Percentiles rank a stretch among this genome's conserved stretches.
These are phyloP conservation scores for Drosophila oshimai DNA, from an alignment of 1,140 invertebrate species.

Conservation along the genomic window DNA sequence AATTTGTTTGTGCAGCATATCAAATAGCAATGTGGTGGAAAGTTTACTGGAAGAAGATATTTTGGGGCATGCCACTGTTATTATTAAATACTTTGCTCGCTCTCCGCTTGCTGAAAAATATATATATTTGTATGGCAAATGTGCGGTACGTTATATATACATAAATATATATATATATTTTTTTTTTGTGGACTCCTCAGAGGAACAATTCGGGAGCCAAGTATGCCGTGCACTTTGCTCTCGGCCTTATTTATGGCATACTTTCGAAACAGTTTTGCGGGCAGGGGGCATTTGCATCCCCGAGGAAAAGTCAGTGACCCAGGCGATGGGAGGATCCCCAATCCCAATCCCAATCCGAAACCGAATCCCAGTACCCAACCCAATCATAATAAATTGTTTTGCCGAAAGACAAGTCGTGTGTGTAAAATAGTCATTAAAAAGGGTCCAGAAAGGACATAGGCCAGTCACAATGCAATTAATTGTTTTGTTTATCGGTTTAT, in stretches of 20 bases:
- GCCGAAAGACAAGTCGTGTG: constrained; percentile 69
- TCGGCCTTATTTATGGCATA: constrained; percentile 32
- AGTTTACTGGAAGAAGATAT: neutral
- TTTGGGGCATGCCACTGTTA: constrained; percentile 4
- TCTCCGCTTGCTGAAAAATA: neutral
- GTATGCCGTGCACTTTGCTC: constrained; percentile 20
- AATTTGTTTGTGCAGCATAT: neutral
- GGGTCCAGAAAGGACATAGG: constrained; percentile 17
- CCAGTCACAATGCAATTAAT: constrained; percentile 72
- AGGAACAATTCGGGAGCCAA: neutral
- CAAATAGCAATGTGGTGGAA: neutral
- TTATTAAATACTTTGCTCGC: constrained; percentile 24
- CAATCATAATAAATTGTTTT: constrained; percentile 71
- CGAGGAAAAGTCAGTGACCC: constrained; percentile 35
- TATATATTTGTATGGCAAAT: constrained; percentile 1
- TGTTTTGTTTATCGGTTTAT: constrained; percentile 80
- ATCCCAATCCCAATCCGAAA: neutral
- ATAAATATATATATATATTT: neutral
- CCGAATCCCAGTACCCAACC: constrained; percentile 16
- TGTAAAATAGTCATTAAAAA: constrained; percentile 79
- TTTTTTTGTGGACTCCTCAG: neutral
- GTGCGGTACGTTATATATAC: too few species aligned
- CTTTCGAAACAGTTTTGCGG: constrained; percentile 13
- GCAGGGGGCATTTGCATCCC: neutral
- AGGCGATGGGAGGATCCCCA: neutral